Evolutionary conservation across 2,888 invertebrate species (phyloP), one percentile per base, ranked within the genome.

Genomic region (Calameuta pallipes): DNA sequence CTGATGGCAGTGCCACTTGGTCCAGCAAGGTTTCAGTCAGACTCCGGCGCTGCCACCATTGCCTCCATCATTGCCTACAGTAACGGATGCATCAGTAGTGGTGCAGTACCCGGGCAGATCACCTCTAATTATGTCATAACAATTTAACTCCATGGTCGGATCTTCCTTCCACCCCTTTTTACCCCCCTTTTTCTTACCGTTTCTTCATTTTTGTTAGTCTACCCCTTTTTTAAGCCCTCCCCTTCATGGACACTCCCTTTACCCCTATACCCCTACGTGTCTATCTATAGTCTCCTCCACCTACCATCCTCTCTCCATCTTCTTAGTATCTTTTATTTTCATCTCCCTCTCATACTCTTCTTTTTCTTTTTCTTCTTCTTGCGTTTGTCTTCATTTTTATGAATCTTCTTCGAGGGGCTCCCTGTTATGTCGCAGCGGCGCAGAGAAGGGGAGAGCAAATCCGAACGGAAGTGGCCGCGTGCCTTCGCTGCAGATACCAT

Each of bases 101-200:
- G 56, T 56, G 9, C 23, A 56, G 23, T 56, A 75, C 75, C 76
- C 15, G 41, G 56, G 81, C 79, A 82, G 84, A 89, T 89, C 85
- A 85, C 80, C 86, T 84, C 88, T 90, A 90, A 90, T 90, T 90
- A 90, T 89, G 90, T 88, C 89, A 90, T 90, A 90, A 90, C 90
- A 90, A 88, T 90, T 90, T 88, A 85, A 88, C 85, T 78, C 83
- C 84, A 80, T 80, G 83, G 74, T 41, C 69, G 77, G 76, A 68
- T 74, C 76, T 76, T 35, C 68, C 56, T 56, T 34, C 56, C 41
- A 33, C 69, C 74, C 74, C 75, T 71, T 78, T 71, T 69, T 75
- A 56, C 71, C 69, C 69, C 69, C 68, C 74, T 34, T 76, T 73
- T 37, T 74, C 41, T 30, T 69, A 68, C 56, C 34, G 23, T 34